Base-by-base conservation (phyloP, 2,113 vertebrate genomes). In the Corydoras maculifer region DNA sequence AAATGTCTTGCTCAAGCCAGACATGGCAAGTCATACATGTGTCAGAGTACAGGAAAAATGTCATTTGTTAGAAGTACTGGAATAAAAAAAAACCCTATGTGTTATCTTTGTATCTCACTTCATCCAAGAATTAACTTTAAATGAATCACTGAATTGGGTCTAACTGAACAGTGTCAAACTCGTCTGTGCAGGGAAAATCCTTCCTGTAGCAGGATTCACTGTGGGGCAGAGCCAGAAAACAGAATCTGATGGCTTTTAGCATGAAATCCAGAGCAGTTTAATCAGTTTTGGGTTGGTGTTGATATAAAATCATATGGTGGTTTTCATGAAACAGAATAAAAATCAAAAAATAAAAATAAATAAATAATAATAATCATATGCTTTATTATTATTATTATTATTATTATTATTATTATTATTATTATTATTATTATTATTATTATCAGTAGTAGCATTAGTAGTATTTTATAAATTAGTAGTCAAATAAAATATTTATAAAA, bases 111-210 rank as follows among this genome's bases (percentile, higher is more conserved):
- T 54, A 49, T 69, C 57, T 70, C 25, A 35, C 67, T 74, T 29
- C n/a, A 63, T 62, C 43, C 58, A 54, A 68, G 64, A 73, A 55
- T 54, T 43, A 54, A 50, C 58, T 10, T 70, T 5, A 70, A 77
- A 50, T 62, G 48, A 61, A 62, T 66, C 53, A 48, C 32, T 57
- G 43, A 8, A 58, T 66, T 43, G 48, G 8, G 8, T 7, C 3
- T 57, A 53, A 53, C 51, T 53, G 51, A 14, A 53, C 9, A 53
- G 51, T 53, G 51, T 53, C 51, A 53, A 53, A 53, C 13, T 10
- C 3, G 51, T 50, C 51, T 12, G 51, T 12, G 35, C 35, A 43
- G 35, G 9, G 13, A 53, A 12, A 53, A 12, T 10, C 51, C 13
- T 53, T 57, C 14, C 12, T 11, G 12, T 15, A 49, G 30, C 51